Evolutionary conservation across 2,888 invertebrate species (phyloP), one percentile per base, ranked within the genome.

Genomic region (Graphium colonna): DNA sequence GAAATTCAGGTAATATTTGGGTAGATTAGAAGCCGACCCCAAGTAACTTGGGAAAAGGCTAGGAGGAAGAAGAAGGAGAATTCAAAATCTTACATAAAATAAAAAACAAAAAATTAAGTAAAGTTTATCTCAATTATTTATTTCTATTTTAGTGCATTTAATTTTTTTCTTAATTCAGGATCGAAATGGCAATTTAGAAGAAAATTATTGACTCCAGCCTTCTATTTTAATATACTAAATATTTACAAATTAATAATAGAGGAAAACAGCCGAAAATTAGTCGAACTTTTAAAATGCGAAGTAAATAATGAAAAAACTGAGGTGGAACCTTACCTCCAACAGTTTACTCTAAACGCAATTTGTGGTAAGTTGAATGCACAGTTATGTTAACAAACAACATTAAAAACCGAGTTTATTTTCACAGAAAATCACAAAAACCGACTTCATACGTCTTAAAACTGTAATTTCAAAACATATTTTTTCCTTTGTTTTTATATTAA

Each of bases 141-240:
- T 33, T n/a, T 3, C 8, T 10, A 33, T 3, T n/a, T 10, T 9
- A 2, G n/a, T 5, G 9, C 33, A n/a, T 33, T 43, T 41, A 1
- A 43, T 28, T n/a, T 31, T n/a, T 28, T 28, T 31, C 21, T 51
- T 21, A 16, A 58, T 60, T n/a, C 46, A 92, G 91, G 90, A 45
- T 46, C 62, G 26, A 92, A 92, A 73, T 93, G 93, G 93, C 91
- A 91, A 26, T 68, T 71, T 0, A 82, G 93, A n/a, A 76, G 93
- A 50, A 93, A 92, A 71, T 83, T 93, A 47, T 68, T 93, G 2
- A 93, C 93, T 0, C 92, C 93, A 0, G 89, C 93, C 0, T 93
- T 93, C 66, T 93, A 93, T 67, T 93, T 93, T 58, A 92, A 92
- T 61, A 89, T 93, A 50, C 68, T 93, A 3, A 82, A 89, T 55